A percentile compares a stretch with the other conserved stretches of the same genome.
Evolutionary conservation across 2,797 vertebrate genomes (phyloP).

Genomic region (Malurus leucopterus): DNA sequence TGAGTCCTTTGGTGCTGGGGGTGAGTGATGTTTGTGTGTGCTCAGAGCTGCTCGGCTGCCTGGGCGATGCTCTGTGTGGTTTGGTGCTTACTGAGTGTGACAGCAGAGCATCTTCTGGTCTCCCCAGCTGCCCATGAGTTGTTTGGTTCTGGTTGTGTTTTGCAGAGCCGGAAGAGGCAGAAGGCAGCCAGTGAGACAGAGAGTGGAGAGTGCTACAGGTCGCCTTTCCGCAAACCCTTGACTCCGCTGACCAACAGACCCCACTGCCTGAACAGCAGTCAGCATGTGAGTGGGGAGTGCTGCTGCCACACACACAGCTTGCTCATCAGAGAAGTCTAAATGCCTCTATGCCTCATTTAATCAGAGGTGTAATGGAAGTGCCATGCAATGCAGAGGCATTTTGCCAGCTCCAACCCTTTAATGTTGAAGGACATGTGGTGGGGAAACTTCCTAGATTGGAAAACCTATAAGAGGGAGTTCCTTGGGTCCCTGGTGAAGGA

Average conservation of each 20-base stretch:
- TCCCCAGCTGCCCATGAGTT: neutral
- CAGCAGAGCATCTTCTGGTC: neutral
- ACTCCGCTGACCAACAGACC: constrained; percentile 75
- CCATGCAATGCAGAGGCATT: neutral
- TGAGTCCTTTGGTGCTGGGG: neutral
- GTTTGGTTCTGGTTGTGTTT: neutral
- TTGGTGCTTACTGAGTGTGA: neutral
- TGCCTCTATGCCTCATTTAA: neutral
- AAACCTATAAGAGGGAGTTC: neutral
- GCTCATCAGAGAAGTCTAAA: neutral
- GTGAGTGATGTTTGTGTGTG: neutral
- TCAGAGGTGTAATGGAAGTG: neutral
- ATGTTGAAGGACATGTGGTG: neutral
- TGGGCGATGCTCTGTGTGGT: neutral
- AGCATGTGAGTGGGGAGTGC: constrained; percentile 80
- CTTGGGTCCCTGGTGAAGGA: neutral
- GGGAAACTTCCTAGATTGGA: neutral
- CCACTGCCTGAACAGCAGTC: constrained; percentile 77
- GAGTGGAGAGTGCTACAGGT: constrained; percentile 71
- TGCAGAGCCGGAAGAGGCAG: constrained; percentile 77
- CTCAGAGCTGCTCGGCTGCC: neutral
- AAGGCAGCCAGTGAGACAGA: constrained; percentile 52
- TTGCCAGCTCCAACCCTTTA: neutral
- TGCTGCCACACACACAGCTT: neutral
- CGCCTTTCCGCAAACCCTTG: constrained; percentile 85